These are phyloP conservation scores for Pristionchus mayeri DNA, from an alignment of 2,888 invertebrate genomes.

Conservation along the genomic window DNA sequence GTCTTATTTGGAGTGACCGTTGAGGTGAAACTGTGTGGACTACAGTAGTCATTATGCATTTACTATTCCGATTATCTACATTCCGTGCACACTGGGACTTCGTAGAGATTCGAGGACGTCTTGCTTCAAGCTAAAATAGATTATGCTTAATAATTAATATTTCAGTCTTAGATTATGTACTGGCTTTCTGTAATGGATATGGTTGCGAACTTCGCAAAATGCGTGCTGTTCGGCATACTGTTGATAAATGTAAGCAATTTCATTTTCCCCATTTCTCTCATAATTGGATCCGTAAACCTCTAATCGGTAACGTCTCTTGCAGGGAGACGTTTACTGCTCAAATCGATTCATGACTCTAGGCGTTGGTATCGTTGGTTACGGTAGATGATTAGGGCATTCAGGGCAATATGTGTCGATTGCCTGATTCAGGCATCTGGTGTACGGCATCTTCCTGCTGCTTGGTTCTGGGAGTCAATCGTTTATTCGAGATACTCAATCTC, in stretches of 20 bases:
- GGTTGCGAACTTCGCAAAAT: background rate
- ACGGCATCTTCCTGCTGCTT: background rate
- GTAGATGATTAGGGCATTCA: background rate
- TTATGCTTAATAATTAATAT: background rate
- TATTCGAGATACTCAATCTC: background rate
- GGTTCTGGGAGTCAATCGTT: background rate
- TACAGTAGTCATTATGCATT: background rate
- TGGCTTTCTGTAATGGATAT: background rate
- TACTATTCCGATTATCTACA: background rate
- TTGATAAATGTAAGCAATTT: background rate
- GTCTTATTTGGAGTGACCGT: background rate
- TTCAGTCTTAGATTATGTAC: background rate
- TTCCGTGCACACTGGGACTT: background rate
- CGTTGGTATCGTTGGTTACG: background rate
- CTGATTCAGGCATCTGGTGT: background rate
- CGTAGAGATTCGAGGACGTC: background rate
- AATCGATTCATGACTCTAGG: background rate
- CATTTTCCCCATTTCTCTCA: too few relatives aligned
- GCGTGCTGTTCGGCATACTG: background rate
- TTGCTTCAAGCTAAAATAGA: background rate
- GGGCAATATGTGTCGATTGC: too few relatives aligned
- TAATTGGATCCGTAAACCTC: too few relatives aligned
- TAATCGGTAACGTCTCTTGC: background rate
- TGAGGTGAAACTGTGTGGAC: background rate
- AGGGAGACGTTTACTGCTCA: background rate